Conservation (phyloP, 2,888 invertebrate species). For the Tiliacea aurago region DNA sequence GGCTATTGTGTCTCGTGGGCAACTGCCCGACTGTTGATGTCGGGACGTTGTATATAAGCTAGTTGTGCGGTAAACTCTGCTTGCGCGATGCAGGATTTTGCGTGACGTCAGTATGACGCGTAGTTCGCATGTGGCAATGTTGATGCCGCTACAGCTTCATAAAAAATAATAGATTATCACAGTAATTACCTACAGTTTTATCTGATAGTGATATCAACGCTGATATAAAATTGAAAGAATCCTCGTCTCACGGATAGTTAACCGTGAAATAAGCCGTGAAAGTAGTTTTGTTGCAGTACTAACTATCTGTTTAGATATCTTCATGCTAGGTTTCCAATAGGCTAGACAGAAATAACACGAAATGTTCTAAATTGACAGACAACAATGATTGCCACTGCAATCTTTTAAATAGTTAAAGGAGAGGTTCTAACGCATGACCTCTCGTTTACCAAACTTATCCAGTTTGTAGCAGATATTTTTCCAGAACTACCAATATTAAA, state of each 20-base stretch:
- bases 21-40: no score
- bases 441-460: background rate
- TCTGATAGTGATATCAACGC: slow-evolving; percentile 20
- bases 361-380: background rate
- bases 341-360: slow-evolving; percentile 6
- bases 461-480: no score
- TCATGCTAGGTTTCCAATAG: background rate
- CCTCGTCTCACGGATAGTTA: slow-evolving; percentile 46
- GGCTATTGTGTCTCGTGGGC: no score
- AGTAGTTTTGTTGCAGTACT: slow-evolving; percentile 41
- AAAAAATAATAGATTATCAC: background rate
- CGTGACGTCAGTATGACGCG: no score
- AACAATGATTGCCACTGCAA: slow-evolving; percentile 1
- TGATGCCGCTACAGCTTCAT: no score
- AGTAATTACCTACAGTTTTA: slow-evolving; percentile 4
- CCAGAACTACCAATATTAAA: no score
- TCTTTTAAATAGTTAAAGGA: background rate
- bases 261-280: slow-evolving; percentile 57
- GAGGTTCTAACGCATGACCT: background rate
- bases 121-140: no score
- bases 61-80: no score
- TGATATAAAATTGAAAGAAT: slow-evolving; percentile 31
- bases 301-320: slow-evolving; percentile 37
- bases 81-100: no score
- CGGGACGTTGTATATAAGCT: no score